Evolutionary conservation across 2,797 vertebrate species (phyloP).

Genomic region (Sebastiscus albofasciatus): DNA sequence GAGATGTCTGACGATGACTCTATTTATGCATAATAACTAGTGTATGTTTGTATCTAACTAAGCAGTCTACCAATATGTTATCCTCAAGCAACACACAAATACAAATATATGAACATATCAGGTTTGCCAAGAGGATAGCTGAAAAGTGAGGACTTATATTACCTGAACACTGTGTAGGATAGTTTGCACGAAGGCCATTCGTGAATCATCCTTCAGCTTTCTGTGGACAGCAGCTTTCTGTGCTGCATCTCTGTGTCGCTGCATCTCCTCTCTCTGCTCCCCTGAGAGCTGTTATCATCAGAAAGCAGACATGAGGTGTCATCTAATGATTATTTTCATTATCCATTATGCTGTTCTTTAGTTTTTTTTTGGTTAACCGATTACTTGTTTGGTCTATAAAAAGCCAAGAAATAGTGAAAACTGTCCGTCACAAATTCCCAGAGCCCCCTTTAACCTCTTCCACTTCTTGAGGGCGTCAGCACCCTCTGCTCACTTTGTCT

Average conservation of each 20-base stretch:
- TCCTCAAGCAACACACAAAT: neutral
- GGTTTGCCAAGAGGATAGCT: neutral
- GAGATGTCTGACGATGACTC: neutral
- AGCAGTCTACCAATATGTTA: neutral
- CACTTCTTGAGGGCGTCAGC: too few relatives aligned
- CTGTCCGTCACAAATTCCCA: neutral
- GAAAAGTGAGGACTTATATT: neutral
- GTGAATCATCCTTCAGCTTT: conserved; percentile 33
- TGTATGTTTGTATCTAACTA: neutral
- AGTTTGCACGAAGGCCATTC: conserved; percentile 65
- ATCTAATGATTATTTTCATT: neutral
- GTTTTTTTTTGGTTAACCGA: neutral
- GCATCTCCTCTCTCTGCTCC: conserved; percentile 76
- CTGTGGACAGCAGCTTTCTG: conserved; percentile 38
- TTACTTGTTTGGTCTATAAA: neutral
- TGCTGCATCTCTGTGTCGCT: conserved; percentile 60
- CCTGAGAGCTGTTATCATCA: conserved; percentile 72
- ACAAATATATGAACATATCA: neutral
- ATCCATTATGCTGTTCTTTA: neutral
- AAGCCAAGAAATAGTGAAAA: neutral
- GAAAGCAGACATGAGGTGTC: conserved; percentile 21
- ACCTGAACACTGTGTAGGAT: conserved; percentile 80
- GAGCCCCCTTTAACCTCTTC: neutral
- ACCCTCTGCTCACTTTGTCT: rapidly evolving
- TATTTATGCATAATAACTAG: neutral